Percentiles rank a stretch among this genome's conserved stretches.
These are phyloP conservation scores for Phyllotis vaccarum DNA, from an alignment of 2,797 vertebrate genomes.

Conservation along the genomic window DNA sequence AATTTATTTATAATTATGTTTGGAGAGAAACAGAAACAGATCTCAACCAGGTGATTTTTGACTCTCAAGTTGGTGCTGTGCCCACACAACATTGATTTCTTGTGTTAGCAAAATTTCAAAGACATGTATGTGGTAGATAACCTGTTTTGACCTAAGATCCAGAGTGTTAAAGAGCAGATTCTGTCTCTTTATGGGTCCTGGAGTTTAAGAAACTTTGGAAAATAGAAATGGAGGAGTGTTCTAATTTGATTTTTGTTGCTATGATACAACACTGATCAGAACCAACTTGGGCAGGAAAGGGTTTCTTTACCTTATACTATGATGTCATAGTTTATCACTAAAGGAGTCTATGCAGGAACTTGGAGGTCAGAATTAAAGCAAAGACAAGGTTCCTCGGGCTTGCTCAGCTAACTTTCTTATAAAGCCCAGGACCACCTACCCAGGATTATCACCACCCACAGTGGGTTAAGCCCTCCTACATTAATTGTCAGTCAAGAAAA, in stretches of 20 bases:
- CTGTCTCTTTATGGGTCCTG: background rate
- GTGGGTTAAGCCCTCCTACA: background rate
- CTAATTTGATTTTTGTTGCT: background rate
- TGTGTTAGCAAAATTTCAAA: conserved; percentile 18
- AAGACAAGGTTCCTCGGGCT: background rate
- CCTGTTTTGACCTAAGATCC: background rate
- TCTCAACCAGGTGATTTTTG: background rate
- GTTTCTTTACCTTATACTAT: background rate
- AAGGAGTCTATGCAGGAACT: background rate
- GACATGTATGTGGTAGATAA: background rate
- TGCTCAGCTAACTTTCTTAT: background rate
- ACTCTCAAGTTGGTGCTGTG: background rate
- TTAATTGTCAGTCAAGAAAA: background rate
- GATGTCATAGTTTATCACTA: background rate
- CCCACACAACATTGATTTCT: background rate
- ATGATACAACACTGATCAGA: background rate
- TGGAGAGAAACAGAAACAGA: background rate
- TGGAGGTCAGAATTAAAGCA: background rate
- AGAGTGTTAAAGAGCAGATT: background rate
- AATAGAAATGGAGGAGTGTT: background rate
- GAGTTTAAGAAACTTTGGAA: background rate
- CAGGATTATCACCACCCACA: background rate
- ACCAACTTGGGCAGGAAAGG: background rate
- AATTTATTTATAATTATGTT: background rate
- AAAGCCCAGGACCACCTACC: background rate